These are phyloP conservation scores for Nipponia nippon DNA, from an alignment of 2,113 vertebrate species.

Conservation along the genomic window DNA sequence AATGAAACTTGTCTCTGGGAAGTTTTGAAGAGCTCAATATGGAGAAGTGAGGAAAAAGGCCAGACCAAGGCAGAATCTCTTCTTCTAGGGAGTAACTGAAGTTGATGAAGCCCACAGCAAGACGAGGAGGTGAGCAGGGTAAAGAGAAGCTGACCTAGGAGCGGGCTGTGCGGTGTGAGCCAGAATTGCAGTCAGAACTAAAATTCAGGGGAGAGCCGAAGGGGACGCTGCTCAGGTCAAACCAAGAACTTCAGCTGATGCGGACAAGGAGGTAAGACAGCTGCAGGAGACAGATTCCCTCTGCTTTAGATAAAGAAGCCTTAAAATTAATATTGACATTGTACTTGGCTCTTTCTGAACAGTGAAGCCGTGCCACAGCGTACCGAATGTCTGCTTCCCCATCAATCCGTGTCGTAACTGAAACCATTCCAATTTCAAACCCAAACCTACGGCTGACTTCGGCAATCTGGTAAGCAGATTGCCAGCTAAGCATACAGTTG, in stretches of 20 bases:
- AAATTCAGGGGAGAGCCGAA: background rate
- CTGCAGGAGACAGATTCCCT: background rate
- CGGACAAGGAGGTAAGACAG: background rate
- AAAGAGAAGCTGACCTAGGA: background rate
- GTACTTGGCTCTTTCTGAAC: background rate
- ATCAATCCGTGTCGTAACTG: fast-evolving
- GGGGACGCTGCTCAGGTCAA: background rate
- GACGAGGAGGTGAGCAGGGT: background rate
- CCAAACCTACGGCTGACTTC: background rate
- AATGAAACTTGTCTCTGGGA: background rate
- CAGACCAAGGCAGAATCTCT: background rate
- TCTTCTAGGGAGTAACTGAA: background rate
- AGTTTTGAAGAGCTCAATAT: background rate
- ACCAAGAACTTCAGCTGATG: background rate
- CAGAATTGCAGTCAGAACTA: background rate
- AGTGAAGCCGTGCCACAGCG: too few relatives aligned
- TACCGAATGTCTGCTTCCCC: background rate
- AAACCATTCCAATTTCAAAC: background rate
- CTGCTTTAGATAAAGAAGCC: background rate
- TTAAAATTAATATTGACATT: background rate
- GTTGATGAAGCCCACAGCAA: background rate
- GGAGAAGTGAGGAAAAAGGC: background rate
- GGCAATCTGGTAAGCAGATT: background rate
- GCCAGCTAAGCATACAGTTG: background rate
- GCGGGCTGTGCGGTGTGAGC: fast-evolving